These are phyloP conservation scores for Dinothrombium tinctorium DNA, from an alignment of 1,140 invertebrate species.

Conservation along the genomic window DNA sequence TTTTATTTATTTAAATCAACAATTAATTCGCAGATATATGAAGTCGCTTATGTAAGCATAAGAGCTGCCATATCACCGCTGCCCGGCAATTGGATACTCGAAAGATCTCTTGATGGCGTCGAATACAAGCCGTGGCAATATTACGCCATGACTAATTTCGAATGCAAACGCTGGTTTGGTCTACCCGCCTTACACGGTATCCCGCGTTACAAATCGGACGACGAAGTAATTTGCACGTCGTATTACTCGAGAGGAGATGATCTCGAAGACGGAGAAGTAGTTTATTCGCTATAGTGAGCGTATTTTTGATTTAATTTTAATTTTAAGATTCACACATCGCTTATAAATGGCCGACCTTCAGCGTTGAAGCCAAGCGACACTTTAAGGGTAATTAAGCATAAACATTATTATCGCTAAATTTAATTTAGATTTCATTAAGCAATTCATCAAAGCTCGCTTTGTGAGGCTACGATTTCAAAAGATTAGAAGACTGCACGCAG, in stretches of 20 bases:
- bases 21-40: slow-evolving; percentile 59
- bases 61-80: slow-evolving; percentile 93
- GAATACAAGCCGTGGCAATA: slow-evolving; percentile 91
- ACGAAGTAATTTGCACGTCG: slow-evolving; percentile 80
- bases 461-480: slow-evolving; percentile 52
- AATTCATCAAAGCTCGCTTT: slow-evolving; percentile 60
- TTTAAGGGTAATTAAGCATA: too few species aligned
- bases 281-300: too few species aligned
- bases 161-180: slow-evolving; percentile 57
- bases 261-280: slow-evolving; percentile 81
- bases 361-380: too few species aligned
- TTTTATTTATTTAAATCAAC: too few species aligned
- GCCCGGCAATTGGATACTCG: slow-evolving; percentile 82
- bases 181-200: slow-evolving; percentile 35
- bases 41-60: slow-evolving; percentile 90
- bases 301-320: too few species aligned
- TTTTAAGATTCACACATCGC: too few species aligned
- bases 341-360: too few species aligned
- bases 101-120: slow-evolving; percentile 79
- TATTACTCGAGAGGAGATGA: slow-evolving; percentile 92
- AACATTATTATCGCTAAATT: too few species aligned
- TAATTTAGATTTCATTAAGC: slow-evolving; percentile 25
- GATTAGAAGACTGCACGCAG: too few species aligned
- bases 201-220: slow-evolving; percentile 62
- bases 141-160: slow-evolving; percentile 70